Conservation (phyloP, 2,113 vertebrate species). For the Pomatostomus ruficeps region DNA sequence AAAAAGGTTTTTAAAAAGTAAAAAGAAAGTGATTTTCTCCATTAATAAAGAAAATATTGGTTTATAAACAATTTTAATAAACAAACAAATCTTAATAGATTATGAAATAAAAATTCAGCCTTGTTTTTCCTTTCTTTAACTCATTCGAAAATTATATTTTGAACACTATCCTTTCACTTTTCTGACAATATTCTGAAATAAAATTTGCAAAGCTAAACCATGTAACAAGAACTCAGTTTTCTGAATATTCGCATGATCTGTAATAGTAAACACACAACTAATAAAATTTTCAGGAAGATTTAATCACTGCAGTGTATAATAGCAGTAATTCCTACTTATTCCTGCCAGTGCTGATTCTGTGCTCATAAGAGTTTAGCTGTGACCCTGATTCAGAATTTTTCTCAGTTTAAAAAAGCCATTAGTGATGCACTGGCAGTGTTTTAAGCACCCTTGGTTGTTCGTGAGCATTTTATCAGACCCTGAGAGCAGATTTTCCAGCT, state of each 20-base stretch:
- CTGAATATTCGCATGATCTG: background rate
- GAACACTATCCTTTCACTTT: background rate
- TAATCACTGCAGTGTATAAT: background rate
- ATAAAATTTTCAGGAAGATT: background rate
- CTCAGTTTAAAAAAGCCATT: background rate
- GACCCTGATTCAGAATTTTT: background rate
- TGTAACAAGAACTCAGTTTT: fast-evolving
- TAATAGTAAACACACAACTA: background rate
- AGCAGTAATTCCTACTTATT: background rate
- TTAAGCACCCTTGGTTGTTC: background rate
- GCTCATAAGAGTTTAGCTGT: background rate
- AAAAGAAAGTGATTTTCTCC: background rate
- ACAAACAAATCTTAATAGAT: background rate
- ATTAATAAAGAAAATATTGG: background rate
- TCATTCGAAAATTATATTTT: background rate
- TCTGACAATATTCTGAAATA: background rate
- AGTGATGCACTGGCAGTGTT: background rate
- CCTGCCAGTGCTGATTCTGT: background rate
- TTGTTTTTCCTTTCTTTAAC: background rate
- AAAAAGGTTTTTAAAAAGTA: background rate
- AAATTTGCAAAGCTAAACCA: background rate
- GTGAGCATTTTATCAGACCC: background rate
- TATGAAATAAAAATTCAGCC: background rate
- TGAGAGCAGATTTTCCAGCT: background rate
- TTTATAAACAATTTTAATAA: background rate